phyloP scores from a whole-genome alignment of 2,888 invertebrate species.

The Agrochola circellaris region DNA sequence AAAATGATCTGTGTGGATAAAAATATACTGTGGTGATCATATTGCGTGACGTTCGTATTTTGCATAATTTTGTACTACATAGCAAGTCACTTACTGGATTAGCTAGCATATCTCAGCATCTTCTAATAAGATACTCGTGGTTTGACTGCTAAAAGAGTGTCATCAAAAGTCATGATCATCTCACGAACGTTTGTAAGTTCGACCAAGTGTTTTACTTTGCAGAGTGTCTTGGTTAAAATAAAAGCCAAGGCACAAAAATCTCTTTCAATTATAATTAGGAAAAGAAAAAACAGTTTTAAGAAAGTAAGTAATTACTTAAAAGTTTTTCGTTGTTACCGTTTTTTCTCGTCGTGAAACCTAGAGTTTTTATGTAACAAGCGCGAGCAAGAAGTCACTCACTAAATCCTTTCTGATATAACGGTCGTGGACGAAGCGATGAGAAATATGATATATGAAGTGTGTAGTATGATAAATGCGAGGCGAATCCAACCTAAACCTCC shows the following conservation, averaged over 20 bases:
- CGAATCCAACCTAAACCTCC: slow-evolving; percentile 39
- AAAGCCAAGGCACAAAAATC: slow-evolving; percentile 17
- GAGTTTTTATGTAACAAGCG: slow-evolving; percentile 11
- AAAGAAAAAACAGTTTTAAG: slow-evolving; percentile 48
- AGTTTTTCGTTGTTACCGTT: slow-evolving; percentile 40
- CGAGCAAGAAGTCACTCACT: slow-evolving; percentile 36
- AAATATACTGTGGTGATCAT: background rate
- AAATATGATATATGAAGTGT: slow-evolving; percentile 55
- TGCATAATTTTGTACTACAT: background rate
- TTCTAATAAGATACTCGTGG: background rate
- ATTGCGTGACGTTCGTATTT: background rate
- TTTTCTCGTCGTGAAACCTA: slow-evolving; percentile 24
- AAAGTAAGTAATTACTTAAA: slow-evolving; percentile 42
- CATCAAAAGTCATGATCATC: slow-evolving; percentile 1
- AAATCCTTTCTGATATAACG: slow-evolving; percentile 46
- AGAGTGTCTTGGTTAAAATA: slow-evolving; percentile 26
- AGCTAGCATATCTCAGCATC: background rate
- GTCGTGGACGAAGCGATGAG: slow-evolving; percentile 23
- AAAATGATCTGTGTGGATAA: slow-evolving; percentile 10
- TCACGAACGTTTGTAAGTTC: background rate
- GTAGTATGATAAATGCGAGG: slow-evolving; percentile 55
- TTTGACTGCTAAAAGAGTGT: background rate
- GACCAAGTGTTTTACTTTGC: background rate
- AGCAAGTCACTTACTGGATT: background rate
- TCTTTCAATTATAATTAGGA: slow-evolving; percentile 54